Base-by-base conservation (phyloP, 2,113 vertebrate species). In the Hystrix brachyura region DNA sequence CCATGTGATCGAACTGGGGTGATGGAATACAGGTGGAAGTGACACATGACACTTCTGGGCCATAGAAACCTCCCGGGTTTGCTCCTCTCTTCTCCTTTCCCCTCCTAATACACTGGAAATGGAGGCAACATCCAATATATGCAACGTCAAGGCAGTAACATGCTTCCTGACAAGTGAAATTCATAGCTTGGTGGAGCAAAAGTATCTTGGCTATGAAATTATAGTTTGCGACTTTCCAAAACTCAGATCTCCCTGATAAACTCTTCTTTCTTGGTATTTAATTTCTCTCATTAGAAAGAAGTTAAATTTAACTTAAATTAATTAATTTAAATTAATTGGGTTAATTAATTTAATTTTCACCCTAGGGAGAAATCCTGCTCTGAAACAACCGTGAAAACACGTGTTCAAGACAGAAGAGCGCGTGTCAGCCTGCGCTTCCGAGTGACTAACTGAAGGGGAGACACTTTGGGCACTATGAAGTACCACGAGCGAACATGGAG, bases 311-410 rank as follows among this genome's bases (percentile, higher is more conserved):
- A 96, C 96, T 88, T 88, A 78, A 93, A 87, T 93, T 94, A 96
- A 62, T 96, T 92, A 62, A 95, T 86, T 79, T 78, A 82, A 95
- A 87, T 96, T 96, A 93, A 96, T 87, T 87, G 19, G 23, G 7
- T 87, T 95, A 87, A 97, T 96, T 97, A 82, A 89, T 95, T 95
- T 93, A 87, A 80, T 83, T 96, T 95, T 91, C 74, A 74, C 72
- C 67, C 80, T 85, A 51, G 38, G 59, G 59, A 85, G 11, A 13
- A 62, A 93, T 59, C 79, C 43, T 85, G 21, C 71, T 96, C 25
- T 90, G 53, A 81, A 65, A 43, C n/a, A 87, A 81, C 18, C 10
- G n/a, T 88, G 64, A 17, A 85, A 71, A 55, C 57, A 76, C 25
- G 48, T 81, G 34, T 57, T 81, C 9, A 55, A 96, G 65, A 89